phyloP scores from a whole-genome alignment of 2,888 invertebrate species.

The Seira musarum region DNA sequence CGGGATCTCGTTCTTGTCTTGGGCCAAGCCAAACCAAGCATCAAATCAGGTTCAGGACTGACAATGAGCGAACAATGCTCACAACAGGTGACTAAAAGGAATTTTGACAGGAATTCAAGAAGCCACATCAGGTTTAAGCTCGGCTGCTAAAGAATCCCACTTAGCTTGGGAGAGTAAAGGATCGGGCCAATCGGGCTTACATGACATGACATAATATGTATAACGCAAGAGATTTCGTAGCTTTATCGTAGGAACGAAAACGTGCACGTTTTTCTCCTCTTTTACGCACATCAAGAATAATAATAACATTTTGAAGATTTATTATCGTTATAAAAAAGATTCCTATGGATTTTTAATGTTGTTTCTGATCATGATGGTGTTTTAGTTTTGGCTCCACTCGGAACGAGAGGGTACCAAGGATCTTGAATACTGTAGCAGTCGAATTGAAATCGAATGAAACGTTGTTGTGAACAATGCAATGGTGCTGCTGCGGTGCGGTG shows the following conservation, averaged over 20 bases:
- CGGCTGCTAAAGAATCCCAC: slow-evolving; percentile 42
- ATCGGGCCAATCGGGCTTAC: too few species aligned
- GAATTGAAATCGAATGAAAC: too few species aligned
- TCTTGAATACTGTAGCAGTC: too few species aligned
- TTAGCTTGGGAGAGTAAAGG: too few species aligned
- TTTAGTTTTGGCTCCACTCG: too few species aligned
- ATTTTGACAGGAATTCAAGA: slow-evolving; percentile 19
- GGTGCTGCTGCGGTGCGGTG: too few species aligned
- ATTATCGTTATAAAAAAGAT: background rate
- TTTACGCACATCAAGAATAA: background rate
- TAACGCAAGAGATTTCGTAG: background rate
- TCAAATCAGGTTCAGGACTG: slow-evolving; percentile 13
- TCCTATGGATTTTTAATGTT: too few species aligned
- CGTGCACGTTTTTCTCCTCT: background rate
- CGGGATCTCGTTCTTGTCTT: too few species aligned
- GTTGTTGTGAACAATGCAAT: too few species aligned
- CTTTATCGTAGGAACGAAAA: background rate
- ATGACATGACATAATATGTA: background rate
- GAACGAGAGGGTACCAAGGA: too few species aligned
- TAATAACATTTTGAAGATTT: background rate
- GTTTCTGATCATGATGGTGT: too few species aligned
- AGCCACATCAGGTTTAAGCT: slow-evolving; percentile 19
- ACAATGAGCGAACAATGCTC: background rate
- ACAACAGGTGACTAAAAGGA: slow-evolving; percentile 27
- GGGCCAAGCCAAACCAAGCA: background rate